Evolutionary conservation across 2,888 invertebrate genomes (phyloP).

Genomic region (Mythimna pallens): DNA sequence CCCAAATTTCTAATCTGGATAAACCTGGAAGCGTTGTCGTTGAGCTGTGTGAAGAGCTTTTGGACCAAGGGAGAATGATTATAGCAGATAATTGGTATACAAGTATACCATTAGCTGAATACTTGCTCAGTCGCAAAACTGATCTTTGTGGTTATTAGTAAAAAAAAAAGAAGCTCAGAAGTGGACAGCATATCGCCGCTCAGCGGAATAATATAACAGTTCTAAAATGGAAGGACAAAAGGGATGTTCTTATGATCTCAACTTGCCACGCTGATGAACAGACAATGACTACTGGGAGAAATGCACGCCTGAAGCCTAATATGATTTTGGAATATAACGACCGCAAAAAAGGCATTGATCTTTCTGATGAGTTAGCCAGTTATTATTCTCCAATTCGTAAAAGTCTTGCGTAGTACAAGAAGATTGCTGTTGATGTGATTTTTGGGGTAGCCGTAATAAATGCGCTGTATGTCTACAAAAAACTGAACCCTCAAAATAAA

Average conservation of each 20-base stretch:
- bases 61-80: slow-evolving; percentile 47
- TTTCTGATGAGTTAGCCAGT: slow-evolving; percentile 38
- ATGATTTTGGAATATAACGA: slow-evolving; percentile 45
- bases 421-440: slow-evolving; percentile 37
- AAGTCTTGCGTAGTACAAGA: slow-evolving; percentile 32
- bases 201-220: slow-evolving; percentile 52
- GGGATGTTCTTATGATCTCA: slow-evolving; percentile 54
- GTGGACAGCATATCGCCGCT: slow-evolving; percentile 44
- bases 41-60: slow-evolving; percentile 39
- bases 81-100: slow-evolving; percentile 56
- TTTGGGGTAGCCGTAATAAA: slow-evolving; percentile 35
- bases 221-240: slow-evolving; percentile 58
- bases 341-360: slow-evolving; percentile 50
- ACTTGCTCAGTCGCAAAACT: slow-evolving; percentile 34
- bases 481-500: slow-evolving; percentile 27
- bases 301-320: slow-evolving; percentile 25
- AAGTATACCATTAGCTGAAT: slow-evolving; percentile 52
- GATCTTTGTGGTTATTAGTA: slow-evolving; percentile 48
- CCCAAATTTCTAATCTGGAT: slow-evolving; percentile 35
- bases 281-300: slow-evolving; percentile 28
- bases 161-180: slow-evolving; percentile 43
- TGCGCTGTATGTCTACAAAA: slow-evolving; percentile 28
- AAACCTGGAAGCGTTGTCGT: slow-evolving; percentile 51
- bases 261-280: slow-evolving; percentile 46
- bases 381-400: slow-evolving; percentile 41